Evolutionary conservation across 2,797 vertebrate species (phyloP), one percentile per base, ranked within the genome.

Genomic region (Neosilurus mollespiculum): DNA sequence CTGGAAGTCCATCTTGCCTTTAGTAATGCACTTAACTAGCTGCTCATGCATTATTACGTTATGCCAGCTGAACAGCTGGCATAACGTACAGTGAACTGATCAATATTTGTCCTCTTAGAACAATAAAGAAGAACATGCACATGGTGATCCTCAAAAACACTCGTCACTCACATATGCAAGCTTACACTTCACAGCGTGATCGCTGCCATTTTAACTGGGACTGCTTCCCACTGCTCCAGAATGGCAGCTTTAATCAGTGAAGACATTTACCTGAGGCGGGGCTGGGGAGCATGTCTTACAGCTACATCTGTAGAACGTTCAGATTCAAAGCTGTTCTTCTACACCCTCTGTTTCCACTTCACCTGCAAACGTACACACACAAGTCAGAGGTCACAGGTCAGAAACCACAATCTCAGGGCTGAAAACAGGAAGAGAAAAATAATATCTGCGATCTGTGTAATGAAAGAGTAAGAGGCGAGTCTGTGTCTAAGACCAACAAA

Each of bases 241-340:
- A 24, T 1, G 16, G 7, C 4, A 18, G 24, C 20, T 0, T 14
- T 43, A 62, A 64, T 22, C 0, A 78, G 43, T 78, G 15, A 65
- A 78, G 15, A 78, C 61, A 12, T 78, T 78, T 78, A 78, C 61
- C 77, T 78, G 61, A 83, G 59, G 76, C 83, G 64, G 81, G 81
- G 80, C 80, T 82, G 87, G 79, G 70, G 61, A 82, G 85, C 93
- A 93, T 93, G 84, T 88, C 90, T 89, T 85, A 86, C 75, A n/a
- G 62, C 65, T 53, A 78, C 80, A 30, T 85, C 37, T 61, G 80
- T 14, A 77, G 75, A 86, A 64, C 51, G 30, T 12, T 79, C 62
- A 18, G 11, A 69, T 4, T 51, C 37, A 15, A 65, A 24, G 51
- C 30, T 7, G 59, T 22, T 64, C 67, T 53, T 34, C 58, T 18